A percentile compares a stretch with the other conserved stretches of the same genome.
Conservation (phyloP, 2,113 vertebrate species). For the Nicator chloris region DNA sequence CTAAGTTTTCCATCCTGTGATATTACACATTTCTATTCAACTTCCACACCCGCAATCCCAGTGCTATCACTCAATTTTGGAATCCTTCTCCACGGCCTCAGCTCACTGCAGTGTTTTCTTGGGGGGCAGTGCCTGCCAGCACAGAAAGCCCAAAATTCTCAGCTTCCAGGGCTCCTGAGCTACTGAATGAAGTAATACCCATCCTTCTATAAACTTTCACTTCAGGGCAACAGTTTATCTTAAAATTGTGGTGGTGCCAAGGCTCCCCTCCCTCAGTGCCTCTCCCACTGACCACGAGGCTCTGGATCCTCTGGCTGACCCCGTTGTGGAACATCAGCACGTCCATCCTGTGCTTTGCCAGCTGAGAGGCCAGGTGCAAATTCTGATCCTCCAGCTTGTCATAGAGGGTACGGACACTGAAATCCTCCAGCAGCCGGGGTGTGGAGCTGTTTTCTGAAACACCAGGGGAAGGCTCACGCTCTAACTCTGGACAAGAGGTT, state of each 20-base stretch:
- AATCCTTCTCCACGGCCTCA: no score
- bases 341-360: conserved; percentile 84
- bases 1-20: no score
- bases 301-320: conserved; percentile 76
- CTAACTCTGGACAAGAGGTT: no score
- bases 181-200: fast-evolving
- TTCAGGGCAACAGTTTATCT: neutral
- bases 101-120: no score
- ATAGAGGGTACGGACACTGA: conserved; percentile 86
- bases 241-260: neutral
- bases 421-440: conserved; percentile 80
- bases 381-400: conserved; percentile 95
- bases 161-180: no score
- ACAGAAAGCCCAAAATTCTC: no score
- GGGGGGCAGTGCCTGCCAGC: no score
- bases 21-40: no score
- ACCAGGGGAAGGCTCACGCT: neutral
- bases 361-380: conserved; percentile 85
- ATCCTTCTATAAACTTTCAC: neutral
- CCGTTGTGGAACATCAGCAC: conserved; percentile 80
- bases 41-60: no score
- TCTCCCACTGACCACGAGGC: conserved; percentile 72
- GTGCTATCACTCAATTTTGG: no score
- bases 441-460: conserved; percentile 52
- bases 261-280: neutral